These are phyloP conservation scores for Dendroctonus ponderosae DNA, from an alignment of 1,140 invertebrate genomes.

Conservation along the genomic window DNA sequence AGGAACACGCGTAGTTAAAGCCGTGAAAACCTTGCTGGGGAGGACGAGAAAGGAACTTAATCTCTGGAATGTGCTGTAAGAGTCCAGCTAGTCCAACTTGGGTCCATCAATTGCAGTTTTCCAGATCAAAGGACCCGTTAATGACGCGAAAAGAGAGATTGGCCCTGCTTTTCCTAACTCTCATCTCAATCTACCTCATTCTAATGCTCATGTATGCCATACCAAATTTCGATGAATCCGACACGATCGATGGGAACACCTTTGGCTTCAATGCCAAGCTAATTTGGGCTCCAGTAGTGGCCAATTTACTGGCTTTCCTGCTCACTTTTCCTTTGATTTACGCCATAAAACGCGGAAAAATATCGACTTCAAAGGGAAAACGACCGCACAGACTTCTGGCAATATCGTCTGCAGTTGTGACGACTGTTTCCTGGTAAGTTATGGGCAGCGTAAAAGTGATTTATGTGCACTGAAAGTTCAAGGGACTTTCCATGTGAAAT, in stretches of 20 bases:
- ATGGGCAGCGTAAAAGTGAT: no score
- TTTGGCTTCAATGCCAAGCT: constrained; percentile 22
- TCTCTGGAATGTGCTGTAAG: constrained; percentile 27
- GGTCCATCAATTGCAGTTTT: not conserved
- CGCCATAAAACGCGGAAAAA: constrained; percentile 17
- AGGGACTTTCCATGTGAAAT: no score
- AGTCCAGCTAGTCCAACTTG: not conserved
- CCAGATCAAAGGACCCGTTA: constrained; percentile 12
- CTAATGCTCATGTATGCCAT: constrained; percentile 29
- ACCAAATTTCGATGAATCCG: constrained; percentile 31
- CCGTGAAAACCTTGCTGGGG: constrained; percentile 6
- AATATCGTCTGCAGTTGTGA: no score
- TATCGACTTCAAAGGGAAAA: not conserved
- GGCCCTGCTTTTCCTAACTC: constrained; percentile 29
- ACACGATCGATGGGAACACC: constrained; percentile 22
- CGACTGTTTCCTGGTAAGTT: no score
- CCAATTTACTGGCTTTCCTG: constrained; percentile 22
- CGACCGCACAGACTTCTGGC: no score
- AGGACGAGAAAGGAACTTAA: constrained; percentile 5
- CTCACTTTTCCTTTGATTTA: constrained; percentile 25
- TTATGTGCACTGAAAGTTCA: no score
- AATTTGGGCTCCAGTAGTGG: constrained; percentile 24
- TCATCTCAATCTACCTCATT: constrained; percentile 29
- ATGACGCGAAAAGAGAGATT: constrained; percentile 29
- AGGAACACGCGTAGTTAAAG: not conserved